These are phyloP conservation scores for Junonia oenone DNA, from an alignment of 2,888 invertebrate species.

Conservation along the genomic window DNA sequence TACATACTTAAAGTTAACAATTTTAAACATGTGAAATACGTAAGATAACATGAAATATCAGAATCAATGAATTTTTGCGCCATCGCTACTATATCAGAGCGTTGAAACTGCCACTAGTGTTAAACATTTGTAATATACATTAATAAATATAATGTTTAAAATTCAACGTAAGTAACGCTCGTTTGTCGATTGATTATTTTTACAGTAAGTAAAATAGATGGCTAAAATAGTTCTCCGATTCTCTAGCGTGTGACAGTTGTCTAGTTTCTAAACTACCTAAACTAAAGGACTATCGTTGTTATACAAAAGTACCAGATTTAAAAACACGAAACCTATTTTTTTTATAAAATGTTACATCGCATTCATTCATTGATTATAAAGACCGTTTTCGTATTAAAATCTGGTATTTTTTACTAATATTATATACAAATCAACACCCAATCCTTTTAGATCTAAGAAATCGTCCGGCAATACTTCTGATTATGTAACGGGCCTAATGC, in stretches of 20 bases:
- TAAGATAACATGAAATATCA: conserved; percentile 6
- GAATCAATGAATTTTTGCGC: conserved; percentile 38
- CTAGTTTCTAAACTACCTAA: conserved; percentile 2
- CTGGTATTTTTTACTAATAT: conserved; percentile 5
- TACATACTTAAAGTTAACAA: not conserved
- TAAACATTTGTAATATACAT: conserved; percentile 61
- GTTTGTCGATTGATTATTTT: conserved; percentile 50
- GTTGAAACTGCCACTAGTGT: conserved; percentile 75
- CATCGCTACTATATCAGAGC: conserved; percentile 55
- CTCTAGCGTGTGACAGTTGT: conserved; percentile 8
- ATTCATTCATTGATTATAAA: not conserved
- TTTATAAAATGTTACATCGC: not conserved
- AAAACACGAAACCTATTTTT: not conserved
- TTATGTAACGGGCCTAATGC: conserved; percentile 14
- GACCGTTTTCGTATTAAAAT: not conserved
- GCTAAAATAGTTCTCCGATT: conserved; percentile 11
- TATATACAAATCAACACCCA: conserved; percentile 1
- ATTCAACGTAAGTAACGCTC: conserved; percentile 54
- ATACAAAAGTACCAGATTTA: not conserved
- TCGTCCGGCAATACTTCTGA: conserved; percentile 1
- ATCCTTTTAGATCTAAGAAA: conserved; percentile 5
- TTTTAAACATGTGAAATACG: conserved; percentile 1
- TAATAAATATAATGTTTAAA: conserved; percentile 46
- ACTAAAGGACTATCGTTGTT: not conserved
- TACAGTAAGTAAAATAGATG: conserved; percentile 42